Percentiles rank a stretch among this genome's conserved stretches.
phyloP scores from a whole-genome alignment of 2,888 invertebrate genomes.

The Callinectes sapidus region DNA sequence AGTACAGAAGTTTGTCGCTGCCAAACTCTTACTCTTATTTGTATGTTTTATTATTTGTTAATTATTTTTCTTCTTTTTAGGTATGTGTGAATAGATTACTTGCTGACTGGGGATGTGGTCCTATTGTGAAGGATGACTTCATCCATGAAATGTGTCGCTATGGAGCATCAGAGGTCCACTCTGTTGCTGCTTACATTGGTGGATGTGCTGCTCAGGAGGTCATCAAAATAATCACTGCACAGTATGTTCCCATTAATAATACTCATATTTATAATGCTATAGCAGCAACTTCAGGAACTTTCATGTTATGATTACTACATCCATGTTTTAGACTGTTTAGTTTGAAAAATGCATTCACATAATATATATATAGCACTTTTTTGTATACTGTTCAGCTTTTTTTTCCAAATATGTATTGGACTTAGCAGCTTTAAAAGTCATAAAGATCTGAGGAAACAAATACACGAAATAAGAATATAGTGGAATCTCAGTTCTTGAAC shows the following conservation, averaged over 20 bases:
- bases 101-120: conserved; percentile 88
- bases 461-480: background rate
- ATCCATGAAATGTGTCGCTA: conserved; percentile 96
- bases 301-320: conserved; percentile 82
- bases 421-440: background rate
- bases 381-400: background rate
- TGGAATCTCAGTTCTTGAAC: background rate
- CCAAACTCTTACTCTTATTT: no score
- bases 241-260: conserved; percentile 97
- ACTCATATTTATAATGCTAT: conserved; percentile 97
- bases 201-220: conserved; percentile 97
- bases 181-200: conserved; percentile 92
- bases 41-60: background rate
- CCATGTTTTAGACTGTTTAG: background rate
- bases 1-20: no score
- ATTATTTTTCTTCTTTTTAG: conserved; percentile 74
- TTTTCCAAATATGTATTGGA: background rate
- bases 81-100: conserved; percentile 83
- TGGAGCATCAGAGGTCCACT: conserved; percentile 95
- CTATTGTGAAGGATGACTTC: conserved; percentile 90
- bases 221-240: conserved; percentile 95
- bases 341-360: background rate
- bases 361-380: background rate
- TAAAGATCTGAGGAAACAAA: background rate
- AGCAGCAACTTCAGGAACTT: conserved; percentile 88